Evolutionary conservation across 2,797 vertebrate genomes (phyloP), one percentile per base, ranked within the genome.

Genomic region (Apodemus agrarius): DNA sequence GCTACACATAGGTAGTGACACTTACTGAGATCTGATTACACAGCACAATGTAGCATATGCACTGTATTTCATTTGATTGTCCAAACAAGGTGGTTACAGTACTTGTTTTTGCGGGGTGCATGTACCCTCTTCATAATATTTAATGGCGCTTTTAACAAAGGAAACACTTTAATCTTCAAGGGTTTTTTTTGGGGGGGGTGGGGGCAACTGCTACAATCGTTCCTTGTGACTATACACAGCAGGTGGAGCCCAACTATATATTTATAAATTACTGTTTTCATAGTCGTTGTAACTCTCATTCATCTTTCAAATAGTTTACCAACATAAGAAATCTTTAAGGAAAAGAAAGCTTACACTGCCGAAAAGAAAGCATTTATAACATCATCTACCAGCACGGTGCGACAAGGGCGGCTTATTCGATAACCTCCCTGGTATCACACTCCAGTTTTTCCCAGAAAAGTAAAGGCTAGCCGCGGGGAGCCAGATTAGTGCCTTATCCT

Each of bases 361-460:
- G 57, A 80, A 90, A 94, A 90, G 76, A 78, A 94, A 95, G 93
- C 74, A 90, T 54, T 83, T 17, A 91, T 65, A 85, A 88, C 13
- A 74, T 31, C 19, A 82, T 49, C 80, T 34, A 89, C 72, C 61
- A 89, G 78, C 37, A 91, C 63, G 5, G 34, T 34, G 61, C 61
- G 84, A 92, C 59, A 75, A 54, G 52, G 52, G 63, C 57, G 16
- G 12, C 14, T 89, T 89, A 78, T 75, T 76, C 82, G 29, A 85
- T 22, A 82, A 72, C 16, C 78, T 88, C 2, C 19, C 87, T 46
- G 2, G 22, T 10, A 72, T 85, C 72, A 52, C 57, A 76, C 21
- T 82, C 24, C 49, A 54, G 49, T 90, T 84, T 52, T 91, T 63
- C 54, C 79, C 49, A 84, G 49, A 63, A 97, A 91, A 84, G 40